phyloP scores from a whole-genome alignment of 2,113 vertebrate species.

The Barbus barbus region DNA sequence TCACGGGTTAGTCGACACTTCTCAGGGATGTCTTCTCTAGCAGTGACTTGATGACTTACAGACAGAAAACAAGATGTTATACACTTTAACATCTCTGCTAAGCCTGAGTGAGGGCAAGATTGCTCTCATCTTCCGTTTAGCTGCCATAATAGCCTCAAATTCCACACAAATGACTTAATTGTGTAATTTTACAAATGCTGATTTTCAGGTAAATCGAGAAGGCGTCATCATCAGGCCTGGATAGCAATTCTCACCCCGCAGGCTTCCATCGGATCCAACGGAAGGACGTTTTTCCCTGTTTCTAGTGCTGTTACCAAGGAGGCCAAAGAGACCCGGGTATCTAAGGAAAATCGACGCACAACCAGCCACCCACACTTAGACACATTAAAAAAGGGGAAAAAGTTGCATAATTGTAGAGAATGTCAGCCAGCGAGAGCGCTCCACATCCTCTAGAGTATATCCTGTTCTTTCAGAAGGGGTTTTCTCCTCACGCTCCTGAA shows the following conservation, averaged over 20 bases:
- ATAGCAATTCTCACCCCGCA: conserved; percentile 34
- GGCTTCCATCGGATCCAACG: not conserved
- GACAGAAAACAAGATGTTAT: conserved; percentile 54
- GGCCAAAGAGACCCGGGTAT: conserved; percentile 54
- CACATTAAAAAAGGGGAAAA: conserved; percentile 14
- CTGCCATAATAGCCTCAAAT: conserved; percentile 54
- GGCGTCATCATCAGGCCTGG: conserved; percentile 19
- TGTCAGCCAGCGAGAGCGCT: conserved; percentile 52
- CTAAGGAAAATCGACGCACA: not conserved
- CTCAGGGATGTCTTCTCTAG: not conserved
- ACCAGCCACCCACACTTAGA: conserved; percentile 4
- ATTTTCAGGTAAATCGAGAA: conserved; percentile 57
- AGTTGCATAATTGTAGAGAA: conserved; percentile 64
- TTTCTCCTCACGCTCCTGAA: conserved; percentile 62
- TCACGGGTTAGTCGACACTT: conserved; percentile 41
- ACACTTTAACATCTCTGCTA: conserved; percentile 39
- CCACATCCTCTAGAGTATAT: conserved; percentile 63
- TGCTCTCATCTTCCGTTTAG: conserved; percentile 56
- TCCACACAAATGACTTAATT: conserved; percentile 73
- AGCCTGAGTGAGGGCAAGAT: conserved; percentile 44
- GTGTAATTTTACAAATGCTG: conserved; percentile 66
- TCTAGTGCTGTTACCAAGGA: conserved; percentile 18
- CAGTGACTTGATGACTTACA: conserved; percentile 49
- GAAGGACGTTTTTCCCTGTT: not conserved
- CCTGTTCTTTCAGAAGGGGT: conserved; percentile 62